phyloP scores from a whole-genome alignment of 1,140 invertebrate genomes.

The Chironomus striatipennis region DNA sequence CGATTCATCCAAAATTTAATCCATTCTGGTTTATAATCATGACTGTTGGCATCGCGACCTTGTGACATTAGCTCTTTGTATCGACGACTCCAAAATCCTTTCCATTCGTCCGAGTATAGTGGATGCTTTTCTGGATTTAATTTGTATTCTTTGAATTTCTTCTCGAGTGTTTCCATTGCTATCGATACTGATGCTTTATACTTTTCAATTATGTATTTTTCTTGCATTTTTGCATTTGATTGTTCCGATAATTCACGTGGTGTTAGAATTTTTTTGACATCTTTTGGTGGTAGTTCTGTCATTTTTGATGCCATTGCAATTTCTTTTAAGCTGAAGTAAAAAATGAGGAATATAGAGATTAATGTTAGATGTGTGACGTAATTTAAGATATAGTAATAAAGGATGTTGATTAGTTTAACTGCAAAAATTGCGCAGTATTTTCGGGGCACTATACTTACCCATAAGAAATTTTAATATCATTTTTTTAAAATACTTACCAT shows the following conservation, averaged over 20 bases:
- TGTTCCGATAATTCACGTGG: slow-evolving; percentile 37
- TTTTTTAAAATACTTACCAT: too few relatives aligned
- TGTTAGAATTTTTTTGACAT: slow-evolving; percentile 30
- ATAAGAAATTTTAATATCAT: too few relatives aligned
- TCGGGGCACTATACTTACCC: too few relatives aligned
- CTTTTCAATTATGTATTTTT: slow-evolving; percentile 48
- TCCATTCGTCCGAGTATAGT: slow-evolving; percentile 76
- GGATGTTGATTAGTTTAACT: too few relatives aligned
- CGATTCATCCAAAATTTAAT: slow-evolving; percentile 71
- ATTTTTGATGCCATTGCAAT: not conserved
- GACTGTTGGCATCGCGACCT: slow-evolving; percentile 63
- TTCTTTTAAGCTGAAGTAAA: not conserved
- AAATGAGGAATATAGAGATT: not conserved
- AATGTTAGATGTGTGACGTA: too few relatives aligned
- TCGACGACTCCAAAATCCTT: slow-evolving; percentile 70
- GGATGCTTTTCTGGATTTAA: slow-evolving; percentile 80
- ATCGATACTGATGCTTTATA: slow-evolving; percentile 39
- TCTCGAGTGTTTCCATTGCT: slow-evolving; percentile 43
- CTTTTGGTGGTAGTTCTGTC: not conserved
- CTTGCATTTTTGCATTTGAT: slow-evolving; percentile 37
- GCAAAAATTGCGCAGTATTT: too few relatives aligned
- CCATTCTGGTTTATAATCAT: slow-evolving; percentile 82
- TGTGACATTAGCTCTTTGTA: slow-evolving; percentile 67
- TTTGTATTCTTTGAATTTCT: slow-evolving; percentile 59
- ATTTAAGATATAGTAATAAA: too few relatives aligned